phyloP scores from a whole-genome alignment of 1,140 invertebrate genomes.

The Stegodyphus dumicola region DNA sequence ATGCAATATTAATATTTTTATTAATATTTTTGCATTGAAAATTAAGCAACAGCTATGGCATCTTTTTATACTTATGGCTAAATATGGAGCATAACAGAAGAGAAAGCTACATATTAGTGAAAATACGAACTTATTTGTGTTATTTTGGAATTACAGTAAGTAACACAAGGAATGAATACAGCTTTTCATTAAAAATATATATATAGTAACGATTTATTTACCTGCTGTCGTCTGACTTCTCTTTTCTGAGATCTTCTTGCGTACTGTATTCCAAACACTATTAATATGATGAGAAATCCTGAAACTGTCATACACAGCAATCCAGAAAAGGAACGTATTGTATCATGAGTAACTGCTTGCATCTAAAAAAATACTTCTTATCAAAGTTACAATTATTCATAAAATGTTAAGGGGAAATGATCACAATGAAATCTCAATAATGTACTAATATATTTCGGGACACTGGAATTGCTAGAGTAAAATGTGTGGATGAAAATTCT shows the following conservation, averaged over 20 bases:
- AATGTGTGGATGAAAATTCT: background rate
- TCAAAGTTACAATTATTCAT: background rate
- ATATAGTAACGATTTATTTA: background rate
- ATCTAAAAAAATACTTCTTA: background rate
- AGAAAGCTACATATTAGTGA: no score
- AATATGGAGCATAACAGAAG: no score
- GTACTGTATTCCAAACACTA: constrained; percentile 21
- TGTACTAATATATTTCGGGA: background rate
- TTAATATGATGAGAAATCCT: background rate
- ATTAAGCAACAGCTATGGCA: no score
- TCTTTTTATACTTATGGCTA: no score
- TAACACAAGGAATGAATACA: no score
- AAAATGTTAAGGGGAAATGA: background rate
- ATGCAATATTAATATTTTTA: no score
- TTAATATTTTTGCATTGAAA: no score
- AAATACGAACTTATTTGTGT: no score
- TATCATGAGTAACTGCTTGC: background rate
- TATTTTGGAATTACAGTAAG: no score
- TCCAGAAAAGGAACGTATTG: constrained; percentile 6
- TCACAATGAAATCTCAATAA: background rate
- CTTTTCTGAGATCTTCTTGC: constrained; percentile 16
- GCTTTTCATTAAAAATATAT: no score
- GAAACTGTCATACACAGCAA: background rate
- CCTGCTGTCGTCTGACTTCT: constrained; percentile 34
- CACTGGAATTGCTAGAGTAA: background rate